phyloP scores from a whole-genome alignment of 2,888 invertebrate genomes.

The Stegana nigrithorax region DNA sequence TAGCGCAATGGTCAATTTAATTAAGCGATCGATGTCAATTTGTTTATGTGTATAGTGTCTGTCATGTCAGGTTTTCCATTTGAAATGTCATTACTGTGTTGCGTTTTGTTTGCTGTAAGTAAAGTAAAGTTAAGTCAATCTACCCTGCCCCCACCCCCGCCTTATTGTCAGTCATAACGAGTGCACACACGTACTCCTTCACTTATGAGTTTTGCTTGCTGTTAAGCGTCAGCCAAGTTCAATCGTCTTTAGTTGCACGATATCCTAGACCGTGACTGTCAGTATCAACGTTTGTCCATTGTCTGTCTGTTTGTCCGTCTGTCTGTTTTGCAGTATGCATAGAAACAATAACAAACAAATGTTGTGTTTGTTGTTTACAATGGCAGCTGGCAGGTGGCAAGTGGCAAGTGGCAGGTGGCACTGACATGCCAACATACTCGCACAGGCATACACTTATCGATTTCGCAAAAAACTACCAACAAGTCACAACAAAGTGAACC shows the following conservation, averaged over 20 bases:
- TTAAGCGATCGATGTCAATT: no score
- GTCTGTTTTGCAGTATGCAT: no score
- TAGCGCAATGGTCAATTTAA: neutral
- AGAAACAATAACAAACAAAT: constrained; percentile 10
- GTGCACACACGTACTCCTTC: no score
- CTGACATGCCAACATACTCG: constrained; percentile 30
- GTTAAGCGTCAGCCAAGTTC: no score
- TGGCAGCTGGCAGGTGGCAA: no score
- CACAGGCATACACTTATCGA: constrained; percentile 38
- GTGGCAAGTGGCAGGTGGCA: constrained; percentile 8
- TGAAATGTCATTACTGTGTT: neutral
- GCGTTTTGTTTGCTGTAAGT: neutral
- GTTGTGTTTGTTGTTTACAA: no score
- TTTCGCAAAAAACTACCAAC: constrained; percentile 39
- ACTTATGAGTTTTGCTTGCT: no score
- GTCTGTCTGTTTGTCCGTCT: no score
- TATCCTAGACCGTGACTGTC: constrained; percentile 14
- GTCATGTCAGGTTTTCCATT: no score
- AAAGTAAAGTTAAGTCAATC: neutral
- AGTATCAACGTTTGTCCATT: no score
- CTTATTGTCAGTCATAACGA: no score
- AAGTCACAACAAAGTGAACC: neutral
- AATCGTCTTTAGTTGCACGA: neutral
- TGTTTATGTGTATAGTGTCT: no score
- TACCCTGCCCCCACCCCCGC: neutral